A percentile compares a stretch with the other conserved stretches of the same genome.
Evolutionary conservation across 2,113 vertebrate genomes (phyloP).

Genomic region (Parus major): DNA sequence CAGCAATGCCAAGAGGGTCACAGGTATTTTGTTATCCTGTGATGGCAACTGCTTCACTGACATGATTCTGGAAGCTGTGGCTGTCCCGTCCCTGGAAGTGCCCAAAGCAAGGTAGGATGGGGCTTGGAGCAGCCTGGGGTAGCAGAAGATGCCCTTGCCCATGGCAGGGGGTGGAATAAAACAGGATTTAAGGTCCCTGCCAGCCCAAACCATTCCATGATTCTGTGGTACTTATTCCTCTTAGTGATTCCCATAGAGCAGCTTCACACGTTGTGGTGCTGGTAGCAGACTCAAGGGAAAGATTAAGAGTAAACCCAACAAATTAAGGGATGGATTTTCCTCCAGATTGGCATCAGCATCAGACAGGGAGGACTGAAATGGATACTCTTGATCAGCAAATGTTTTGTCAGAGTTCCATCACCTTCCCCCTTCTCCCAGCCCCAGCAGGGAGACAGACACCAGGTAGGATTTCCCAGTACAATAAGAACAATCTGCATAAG

Average conservation of each 20-base stretch:
- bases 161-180: neutral
- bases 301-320: neutral
- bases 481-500: neutral
- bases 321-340: neutral
- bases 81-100: neutral
- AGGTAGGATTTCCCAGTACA: neutral
- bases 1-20: neutral
- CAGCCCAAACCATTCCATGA: neutral
- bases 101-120: fast-evolving
- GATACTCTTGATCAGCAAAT: neutral
- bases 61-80: neutral
- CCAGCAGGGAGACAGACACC: neutral
- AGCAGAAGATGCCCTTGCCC: neutral
- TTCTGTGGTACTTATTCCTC: neutral
- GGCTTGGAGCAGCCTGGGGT: neutral
- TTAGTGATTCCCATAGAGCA: neutral
- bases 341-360: neutral
- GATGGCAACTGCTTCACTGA: neutral
- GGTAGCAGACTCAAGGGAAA: neutral
- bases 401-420: neutral
- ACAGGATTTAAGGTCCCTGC: neutral
- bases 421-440: neutral
- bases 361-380: neutral
- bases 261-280: neutral
- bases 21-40: neutral